Percentiles rank a stretch among this genome's conserved stretches.
phyloP scores from a whole-genome alignment of 2,797 vertebrate genomes.

The Mormyrops attenuatus region DNA sequence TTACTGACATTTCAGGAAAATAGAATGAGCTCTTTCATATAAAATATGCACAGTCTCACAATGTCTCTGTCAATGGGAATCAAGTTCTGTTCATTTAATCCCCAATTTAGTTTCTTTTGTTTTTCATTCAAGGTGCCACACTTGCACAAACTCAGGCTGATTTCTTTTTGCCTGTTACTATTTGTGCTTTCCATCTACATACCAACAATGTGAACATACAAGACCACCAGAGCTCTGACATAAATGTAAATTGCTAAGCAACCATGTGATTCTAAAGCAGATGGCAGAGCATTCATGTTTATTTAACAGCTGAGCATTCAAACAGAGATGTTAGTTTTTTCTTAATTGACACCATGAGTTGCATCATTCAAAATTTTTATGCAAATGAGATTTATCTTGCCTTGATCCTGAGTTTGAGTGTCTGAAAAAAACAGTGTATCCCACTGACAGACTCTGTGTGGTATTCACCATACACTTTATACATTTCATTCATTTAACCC shows the following conservation, averaged over 20 bases:
- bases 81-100: background rate
- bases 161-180: background rate
- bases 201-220: background rate
- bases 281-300: constrained; percentile 60
- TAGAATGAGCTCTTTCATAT: background rate
- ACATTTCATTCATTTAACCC: background rate
- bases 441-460: background rate
- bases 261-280: constrained; percentile 54
- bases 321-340: constrained; percentile 42
- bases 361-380: background rate
- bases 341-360: constrained; percentile 38
- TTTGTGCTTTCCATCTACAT: background rate
- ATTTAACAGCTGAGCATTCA: constrained; percentile 61
- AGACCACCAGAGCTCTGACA: background rate
- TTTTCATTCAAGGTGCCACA: background rate
- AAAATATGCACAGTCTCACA: background rate
- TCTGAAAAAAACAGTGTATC: background rate
- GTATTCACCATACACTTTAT: background rate
- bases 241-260: constrained; percentile 48
- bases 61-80: background rate
- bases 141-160: background rate
- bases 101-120: background rate
- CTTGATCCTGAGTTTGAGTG: background rate
- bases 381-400: background rate
- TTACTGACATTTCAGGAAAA: background rate